Evolutionary conservation across 2,113 vertebrate species (phyloP).

Genomic region (Prunella fulvescens): DNA sequence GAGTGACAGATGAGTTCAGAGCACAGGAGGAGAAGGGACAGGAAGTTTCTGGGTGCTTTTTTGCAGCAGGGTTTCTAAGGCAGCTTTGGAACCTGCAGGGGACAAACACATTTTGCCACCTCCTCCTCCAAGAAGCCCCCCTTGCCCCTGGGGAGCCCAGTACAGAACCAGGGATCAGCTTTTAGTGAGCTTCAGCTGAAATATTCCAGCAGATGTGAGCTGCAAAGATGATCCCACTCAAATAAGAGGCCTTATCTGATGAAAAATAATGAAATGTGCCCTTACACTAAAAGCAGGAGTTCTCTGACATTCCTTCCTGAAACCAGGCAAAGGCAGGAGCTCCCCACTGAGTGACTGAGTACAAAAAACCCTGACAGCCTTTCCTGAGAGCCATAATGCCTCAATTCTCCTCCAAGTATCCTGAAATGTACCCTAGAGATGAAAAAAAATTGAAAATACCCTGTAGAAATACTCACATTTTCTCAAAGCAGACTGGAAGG

Average conservation of each 20-base stretch:
- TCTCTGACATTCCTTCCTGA: not conserved
- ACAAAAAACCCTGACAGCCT: not conserved
- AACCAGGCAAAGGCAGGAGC: not conserved
- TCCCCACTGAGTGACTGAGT: not conserved
- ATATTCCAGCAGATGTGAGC: not conserved
- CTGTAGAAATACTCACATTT: not conserved
- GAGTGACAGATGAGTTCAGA: not conserved
- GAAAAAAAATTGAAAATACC: not conserved
- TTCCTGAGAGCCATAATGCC: not conserved
- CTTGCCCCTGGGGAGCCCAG: not conserved
- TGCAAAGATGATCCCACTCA: not conserved
- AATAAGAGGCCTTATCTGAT: not conserved
- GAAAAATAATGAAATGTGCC: not conserved
- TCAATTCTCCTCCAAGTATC: not conserved
- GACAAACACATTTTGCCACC: not conserved
- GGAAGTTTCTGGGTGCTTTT: not conserved
- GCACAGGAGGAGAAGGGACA: not conserved
- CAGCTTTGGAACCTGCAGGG: not conserved
- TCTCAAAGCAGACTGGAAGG: not conserved
- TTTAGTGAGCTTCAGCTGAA: not conserved
- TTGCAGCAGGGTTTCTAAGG: not conserved
- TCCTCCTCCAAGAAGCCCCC: not conserved
- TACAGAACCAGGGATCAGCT: not conserved
- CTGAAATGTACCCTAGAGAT: not conserved
- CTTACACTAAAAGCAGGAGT: not conserved